Conservation (phyloP, 2,888 invertebrate genomes). For the Bursaphelenchus okinawaensis region DNA sequence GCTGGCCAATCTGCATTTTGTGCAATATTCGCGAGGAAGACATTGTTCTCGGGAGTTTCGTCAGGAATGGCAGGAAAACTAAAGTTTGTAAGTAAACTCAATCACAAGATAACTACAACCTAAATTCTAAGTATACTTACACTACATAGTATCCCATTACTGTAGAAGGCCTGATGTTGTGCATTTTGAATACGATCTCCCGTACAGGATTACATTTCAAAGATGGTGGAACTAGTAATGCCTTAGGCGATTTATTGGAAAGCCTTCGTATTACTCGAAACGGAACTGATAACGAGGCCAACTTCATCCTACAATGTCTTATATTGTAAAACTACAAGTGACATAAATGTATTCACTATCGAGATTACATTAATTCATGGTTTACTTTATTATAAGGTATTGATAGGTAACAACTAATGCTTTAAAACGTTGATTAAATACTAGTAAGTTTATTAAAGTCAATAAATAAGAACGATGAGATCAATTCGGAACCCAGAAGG, state of each 20-base stretch:
- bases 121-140: constrained; percentile 26
- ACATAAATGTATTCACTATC: no score
- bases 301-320: not conserved
- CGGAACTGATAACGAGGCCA: not conserved
- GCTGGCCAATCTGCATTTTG: constrained; percentile 54
- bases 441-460: not conserved
- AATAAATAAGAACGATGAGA: not conserved
- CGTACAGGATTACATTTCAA: not conserved
- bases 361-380: no score
- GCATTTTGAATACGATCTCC: constrained; percentile 47
- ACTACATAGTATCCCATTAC: constrained; percentile 46
- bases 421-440: not conserved
- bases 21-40: constrained; percentile 49
- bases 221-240: not conserved
- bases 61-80: constrained; percentile 50
- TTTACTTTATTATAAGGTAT: not conserved
- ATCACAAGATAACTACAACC: no score
- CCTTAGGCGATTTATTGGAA: not conserved
- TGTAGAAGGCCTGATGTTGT: constrained; percentile 41
- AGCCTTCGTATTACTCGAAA: not conserved
- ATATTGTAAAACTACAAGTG: no score
- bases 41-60: constrained; percentile 53
- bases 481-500: constrained; percentile 56
- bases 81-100: not conserved
- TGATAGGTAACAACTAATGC: not conserved